Base-by-base conservation (phyloP, 2,113 vertebrate genomes). In the Spermophilus dauricus region DNA sequence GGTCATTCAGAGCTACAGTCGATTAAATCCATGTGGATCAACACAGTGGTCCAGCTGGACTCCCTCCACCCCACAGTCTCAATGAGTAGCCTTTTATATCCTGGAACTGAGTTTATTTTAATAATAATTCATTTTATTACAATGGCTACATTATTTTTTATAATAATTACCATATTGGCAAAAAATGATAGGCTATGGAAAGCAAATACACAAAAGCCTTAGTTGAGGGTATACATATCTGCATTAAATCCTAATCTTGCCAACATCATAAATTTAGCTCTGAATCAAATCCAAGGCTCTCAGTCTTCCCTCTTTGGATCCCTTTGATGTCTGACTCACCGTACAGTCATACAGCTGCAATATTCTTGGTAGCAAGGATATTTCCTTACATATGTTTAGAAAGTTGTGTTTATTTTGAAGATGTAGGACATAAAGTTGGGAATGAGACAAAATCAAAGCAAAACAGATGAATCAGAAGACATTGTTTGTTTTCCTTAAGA, bases 341-440 rank as follows among this genome's bases (percentile, higher is more conserved):
- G 51, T 32, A n/a, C 20, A 28, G 14, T 77, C 45, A 39, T 22
- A 75, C 10, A 96, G 67, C 70, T 37, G 67, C 26, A 87, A 77
- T 3, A 63, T 14, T 89, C 56, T 85, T 69, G 39, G 30, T 56
- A 82, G 58, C 83, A 87, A 58, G 56, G 63, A 28, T 73, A 72
- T 89, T 96, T 94, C 16, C 56, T 97, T 93, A 61, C 94, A 86
- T 70, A n/a, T 93, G 3, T 91, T 97, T 24, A 89, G 63, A 93
- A 22, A 88, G 73, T 76, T 96, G 65, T 97, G 85, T 58, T 86
- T 77, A 13, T 96, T 98, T 98, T 96, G 56, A 94, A 97, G 91
- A 93, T 37, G 6, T n/a, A 18, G 53, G 61, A 73, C 22, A 56
- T 88, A 48, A 85, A 73, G 12, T 91, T 87, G 72, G 34, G 69